Evolutionary conservation across 1,140 invertebrate species (phyloP), one percentile per base, ranked within the genome.

Genomic region (Caligus rogercresseyi): DNA sequence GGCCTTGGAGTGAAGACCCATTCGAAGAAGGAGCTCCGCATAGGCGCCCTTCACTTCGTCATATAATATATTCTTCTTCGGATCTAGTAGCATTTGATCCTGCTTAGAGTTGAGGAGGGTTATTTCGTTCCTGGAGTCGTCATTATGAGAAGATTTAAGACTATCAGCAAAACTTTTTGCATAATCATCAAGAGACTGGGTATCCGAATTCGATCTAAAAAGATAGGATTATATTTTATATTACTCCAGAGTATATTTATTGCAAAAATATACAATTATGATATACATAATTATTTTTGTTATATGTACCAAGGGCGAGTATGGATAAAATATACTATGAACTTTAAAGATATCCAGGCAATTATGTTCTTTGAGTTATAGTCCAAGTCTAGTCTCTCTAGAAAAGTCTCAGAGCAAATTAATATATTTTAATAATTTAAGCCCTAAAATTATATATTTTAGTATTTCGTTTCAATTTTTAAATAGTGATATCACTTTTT

Each of bases 41-140:
- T 96, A 96, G 0, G 82, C 79, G 65, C 83, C 78, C 71, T 91
- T 92, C 67, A 87, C 91, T 56, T 83, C 81, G 70, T 94, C 88
- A 70, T 91, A 92, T 1, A 88, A 72, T 21, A 74, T 71, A 66
- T 72, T 75, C 66, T 73, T 73, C 65, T 72, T 78, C 23, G 77
- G 78, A 69, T 81, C 78, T 1, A 82, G 67, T 64, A 79, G 72
- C 65, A 77, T 79, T 67, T 21, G 67, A 68, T 16, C 54, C 26
- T 15, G 3, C 52, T 11, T 14, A 54, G 31, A 16, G 26, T 54
- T 51, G 24, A 24, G 24, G 14, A 20, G 24, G 21, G 52, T 14
- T 43, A 11, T 43, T 43, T 43, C 31, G 7, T 43, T 43, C n/a
- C 31, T 43, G 31, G 7, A n/a, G n/a, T 43, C 31, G 7, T 43